Evolutionary conservation across 2,888 invertebrate species (phyloP), one percentile per base, ranked within the genome.

Genomic region (Ophraella communa): DNA sequence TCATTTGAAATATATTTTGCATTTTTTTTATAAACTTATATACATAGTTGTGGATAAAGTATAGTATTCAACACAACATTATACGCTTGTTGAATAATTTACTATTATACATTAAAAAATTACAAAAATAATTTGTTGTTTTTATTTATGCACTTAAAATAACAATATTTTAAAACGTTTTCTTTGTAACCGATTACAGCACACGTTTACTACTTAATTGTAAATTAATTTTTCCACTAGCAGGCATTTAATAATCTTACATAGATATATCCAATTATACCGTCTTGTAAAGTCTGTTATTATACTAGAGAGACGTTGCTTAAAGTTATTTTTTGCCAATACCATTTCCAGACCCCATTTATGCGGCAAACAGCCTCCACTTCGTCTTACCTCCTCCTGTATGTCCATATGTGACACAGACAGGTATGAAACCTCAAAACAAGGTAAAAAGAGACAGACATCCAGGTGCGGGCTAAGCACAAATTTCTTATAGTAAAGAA

Each of bases 391-490:
- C 47, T 39, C 57, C 53, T 53, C 57, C 61, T 45, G 61, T 62
- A 61, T 62, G 65, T 61, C 65, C 57, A 62, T 62, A 62, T 65
- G 65, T 65, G 64, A 64, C 64, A 64, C 64, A 64, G 64, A 64
- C 64, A 55, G 59, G 64, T 64, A 64, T 49, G 64, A 64, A 64
- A 64, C 64, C 64, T 64, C 59, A 64, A 56, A 56, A 30, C 57
- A 53, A 56, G 61, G 30, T 39, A 62, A 65, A 62, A 57, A 61
- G 64, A 61, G 47, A 64, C 65, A 67, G 65, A 67, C 60, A 45
- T 52, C 7, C 42, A 24, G 39, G 1, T 14, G n/a, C n/a, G n/a
- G 33, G 53, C 14, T 42, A 27, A 52, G 51, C 42, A 44, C 51
- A 57, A 27, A 60, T 7, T 2, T 30, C n/a, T n/a, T n/a, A n/a